Evolutionary conservation across 2,888 invertebrate genomes (phyloP).

Genomic region (Pyrochroa serraticornis): DNA sequence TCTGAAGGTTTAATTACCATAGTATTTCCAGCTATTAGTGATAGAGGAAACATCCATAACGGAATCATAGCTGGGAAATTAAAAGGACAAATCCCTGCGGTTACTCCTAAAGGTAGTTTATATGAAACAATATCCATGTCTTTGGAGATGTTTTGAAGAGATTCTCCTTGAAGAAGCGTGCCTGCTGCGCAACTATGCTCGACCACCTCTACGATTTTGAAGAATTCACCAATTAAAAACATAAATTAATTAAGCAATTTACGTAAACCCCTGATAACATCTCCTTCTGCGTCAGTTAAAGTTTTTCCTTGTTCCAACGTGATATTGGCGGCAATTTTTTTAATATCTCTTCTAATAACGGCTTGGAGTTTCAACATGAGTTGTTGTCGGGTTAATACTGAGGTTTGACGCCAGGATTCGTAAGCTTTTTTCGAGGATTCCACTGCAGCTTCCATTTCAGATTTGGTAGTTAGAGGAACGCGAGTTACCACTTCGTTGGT

Average conservation of each 20-base stretch:
- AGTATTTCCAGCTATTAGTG: slow-evolving; percentile 92
- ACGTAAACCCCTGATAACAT: slow-evolving; percentile 96
- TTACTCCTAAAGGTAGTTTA: slow-evolving; percentile 90
- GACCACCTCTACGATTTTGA: slow-evolving; percentile 78
- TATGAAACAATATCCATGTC: slow-evolving; percentile 97
- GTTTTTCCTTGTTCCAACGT: slow-evolving; percentile 98
- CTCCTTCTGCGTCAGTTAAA: slow-evolving; percentile 95
- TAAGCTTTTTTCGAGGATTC: slow-evolving; percentile 79
- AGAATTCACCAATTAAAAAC: slow-evolving; percentile 12
- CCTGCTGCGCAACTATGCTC: slow-evolving; percentile 97
- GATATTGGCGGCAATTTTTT: slow-evolving; percentile 87
- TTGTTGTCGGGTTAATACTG: slow-evolving; percentile 90
- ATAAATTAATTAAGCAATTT: slow-evolving; percentile 59
- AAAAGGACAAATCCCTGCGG: slow-evolving; percentile 96
- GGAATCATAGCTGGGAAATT: slow-evolving; percentile 99
- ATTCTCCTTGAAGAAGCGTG: slow-evolving; percentile 90
- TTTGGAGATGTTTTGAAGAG: slow-evolving; percentile 82
- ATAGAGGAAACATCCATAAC: slow-evolving; percentile 91
- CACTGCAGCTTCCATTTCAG: slow-evolving; percentile 90
- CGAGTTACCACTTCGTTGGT: slow-evolving; percentile 81
- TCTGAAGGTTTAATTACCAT: slow-evolving; percentile 96
- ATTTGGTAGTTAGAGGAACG: slow-evolving; percentile 88
- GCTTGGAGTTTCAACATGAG: slow-evolving; percentile 72
- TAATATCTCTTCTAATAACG: slow-evolving; percentile 85
- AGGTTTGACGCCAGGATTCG: slow-evolving; percentile 86